phyloP scores from a whole-genome alignment of 1,140 invertebrate genomes.

The Anoplolepis gracilipes region DNA sequence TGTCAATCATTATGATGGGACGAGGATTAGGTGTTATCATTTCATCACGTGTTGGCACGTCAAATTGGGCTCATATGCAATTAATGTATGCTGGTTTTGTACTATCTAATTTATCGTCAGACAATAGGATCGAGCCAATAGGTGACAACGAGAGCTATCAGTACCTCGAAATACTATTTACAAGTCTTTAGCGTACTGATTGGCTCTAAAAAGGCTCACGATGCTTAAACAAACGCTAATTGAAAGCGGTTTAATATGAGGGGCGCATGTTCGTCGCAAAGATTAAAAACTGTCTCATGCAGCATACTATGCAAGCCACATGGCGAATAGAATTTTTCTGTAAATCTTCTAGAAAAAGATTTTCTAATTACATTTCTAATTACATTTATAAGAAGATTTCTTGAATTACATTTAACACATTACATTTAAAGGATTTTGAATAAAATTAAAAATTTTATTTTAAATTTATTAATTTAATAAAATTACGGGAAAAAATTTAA shows the following conservation, averaged over 20 bases:
- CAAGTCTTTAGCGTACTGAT: slow-evolving; percentile 53
- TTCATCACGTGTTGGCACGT: slow-evolving; percentile 8
- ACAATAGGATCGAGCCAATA: neutral
- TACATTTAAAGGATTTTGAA: neutral
- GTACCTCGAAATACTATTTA: slow-evolving; percentile 33
- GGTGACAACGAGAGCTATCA: slow-evolving; percentile 41
- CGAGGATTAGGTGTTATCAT: slow-evolving; percentile 26
- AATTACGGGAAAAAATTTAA: neutral
- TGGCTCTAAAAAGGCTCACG: slow-evolving; percentile 30
- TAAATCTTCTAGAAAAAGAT: neutral
- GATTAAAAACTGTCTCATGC: slow-evolving; percentile 6
- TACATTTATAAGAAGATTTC: no score
- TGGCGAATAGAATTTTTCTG: neutral
- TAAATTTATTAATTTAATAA: neutral
- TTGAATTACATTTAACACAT: neutral
- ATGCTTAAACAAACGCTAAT: slow-evolving; percentile 41
- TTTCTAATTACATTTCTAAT: neutral
- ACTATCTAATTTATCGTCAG: neutral
- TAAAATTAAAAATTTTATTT: neutral
- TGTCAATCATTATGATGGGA: neutral
- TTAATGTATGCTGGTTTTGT: neutral
- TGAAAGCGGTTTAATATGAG: slow-evolving; percentile 28
- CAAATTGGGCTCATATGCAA: slow-evolving; percentile 35
- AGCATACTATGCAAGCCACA: neutral
- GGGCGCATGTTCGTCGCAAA: neutral